phyloP scores from a whole-genome alignment of 2,113 vertebrate species.

The Chamaetylas fuelleborni region DNA sequence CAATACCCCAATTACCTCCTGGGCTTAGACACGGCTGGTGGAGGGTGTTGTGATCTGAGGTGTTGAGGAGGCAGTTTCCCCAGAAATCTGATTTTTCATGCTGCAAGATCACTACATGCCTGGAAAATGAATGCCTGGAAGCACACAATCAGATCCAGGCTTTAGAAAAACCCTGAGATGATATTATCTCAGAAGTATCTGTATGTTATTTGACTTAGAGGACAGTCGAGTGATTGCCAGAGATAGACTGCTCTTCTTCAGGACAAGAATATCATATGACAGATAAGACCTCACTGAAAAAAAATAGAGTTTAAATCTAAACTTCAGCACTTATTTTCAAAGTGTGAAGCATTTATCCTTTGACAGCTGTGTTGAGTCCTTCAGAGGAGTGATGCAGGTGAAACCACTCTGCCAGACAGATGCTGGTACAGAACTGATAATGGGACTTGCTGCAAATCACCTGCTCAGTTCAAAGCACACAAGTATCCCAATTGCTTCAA shows the following conservation, averaged over 20 bases:
- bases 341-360: neutral
- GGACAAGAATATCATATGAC: neutral
- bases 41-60: neutral
- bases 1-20: neutral
- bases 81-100: neutral
- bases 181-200: neutral
- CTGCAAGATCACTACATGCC: neutral
- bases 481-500: neutral
- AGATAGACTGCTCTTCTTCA: neutral
- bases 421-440: neutral
- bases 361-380: neutral
- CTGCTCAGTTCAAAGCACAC: neutral
- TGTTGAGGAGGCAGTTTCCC: neutral
- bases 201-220: neutral
- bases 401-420: neutral
- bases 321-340: neutral
- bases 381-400: neutral
- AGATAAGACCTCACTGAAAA: neutral
- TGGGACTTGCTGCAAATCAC: neutral
- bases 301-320: neutral
- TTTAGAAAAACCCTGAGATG: neutral
- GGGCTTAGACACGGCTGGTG: fast-evolving
- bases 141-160: neutral
- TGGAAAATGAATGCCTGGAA: neutral
- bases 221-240: neutral